Conservation (phyloP, 2,113 vertebrate genomes). For the Sinocyclocheilus rhinocerous region DNA sequence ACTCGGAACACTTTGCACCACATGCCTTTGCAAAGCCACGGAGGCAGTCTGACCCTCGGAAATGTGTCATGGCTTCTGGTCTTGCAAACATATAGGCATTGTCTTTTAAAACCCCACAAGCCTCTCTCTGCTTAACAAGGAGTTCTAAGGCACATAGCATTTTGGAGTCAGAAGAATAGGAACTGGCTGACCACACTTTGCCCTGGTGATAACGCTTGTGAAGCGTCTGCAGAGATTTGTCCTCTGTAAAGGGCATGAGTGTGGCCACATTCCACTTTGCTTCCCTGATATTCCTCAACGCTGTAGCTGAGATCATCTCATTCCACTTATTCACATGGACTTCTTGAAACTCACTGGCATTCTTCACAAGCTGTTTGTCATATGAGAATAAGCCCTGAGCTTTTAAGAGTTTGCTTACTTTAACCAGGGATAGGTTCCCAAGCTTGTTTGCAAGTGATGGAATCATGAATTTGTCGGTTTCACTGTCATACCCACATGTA, state of each 20-base stretch:
- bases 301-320: slow-evolving; percentile 51
- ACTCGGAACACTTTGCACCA: slow-evolving; percentile 33
- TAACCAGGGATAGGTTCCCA: slow-evolving; percentile 49
- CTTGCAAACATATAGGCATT: slow-evolving; percentile 51
- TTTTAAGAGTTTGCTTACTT: slow-evolving; percentile 59
- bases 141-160: slow-evolving; percentile 31
- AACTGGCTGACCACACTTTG: slow-evolving; percentile 35
- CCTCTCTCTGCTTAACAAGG: slow-evolving; percentile 27
- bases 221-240: slow-evolving; percentile 50
- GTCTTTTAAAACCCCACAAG: slow-evolving; percentile 44
- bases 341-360: slow-evolving; percentile 49
- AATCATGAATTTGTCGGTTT: slow-evolving; percentile 46
- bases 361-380: slow-evolving; percentile 44
- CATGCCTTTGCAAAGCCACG: slow-evolving; percentile 43
- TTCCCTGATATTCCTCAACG: slow-evolving; percentile 53
- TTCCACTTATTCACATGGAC: slow-evolving; percentile 57
- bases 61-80: slow-evolving; percentile 46
- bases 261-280: slow-evolving; percentile 43
- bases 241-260: slow-evolving; percentile 44
- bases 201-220: slow-evolving; percentile 25
- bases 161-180: slow-evolving; percentile 32
- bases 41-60: slow-evolving; percentile 53
- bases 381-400: slow-evolving; percentile 52
- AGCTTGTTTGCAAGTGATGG: slow-evolving; percentile 61
- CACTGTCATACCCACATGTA: slow-evolving; percentile 53